These are phyloP conservation scores for Nemotelus nigrinus DNA, from an alignment of 2,888 invertebrate genomes.

Conservation along the genomic window DNA sequence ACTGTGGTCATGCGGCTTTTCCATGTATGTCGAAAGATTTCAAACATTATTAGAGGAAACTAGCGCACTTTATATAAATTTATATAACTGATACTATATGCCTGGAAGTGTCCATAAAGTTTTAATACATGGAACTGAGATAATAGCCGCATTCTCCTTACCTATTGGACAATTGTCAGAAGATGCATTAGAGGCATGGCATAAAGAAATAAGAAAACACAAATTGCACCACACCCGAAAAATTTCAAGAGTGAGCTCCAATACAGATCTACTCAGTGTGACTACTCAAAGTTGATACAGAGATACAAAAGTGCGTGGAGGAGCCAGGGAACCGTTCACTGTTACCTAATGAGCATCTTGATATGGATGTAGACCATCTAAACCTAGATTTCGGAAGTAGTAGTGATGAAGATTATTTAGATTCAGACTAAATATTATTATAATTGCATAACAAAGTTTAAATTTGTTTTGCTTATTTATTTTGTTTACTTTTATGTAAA, in stretches of 20 bases:
- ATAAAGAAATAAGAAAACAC: slow-evolving; percentile 17
- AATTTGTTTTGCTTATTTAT: not conserved
- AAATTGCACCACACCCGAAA: not conserved
- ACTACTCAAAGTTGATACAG: not conserved
- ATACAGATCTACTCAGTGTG: not conserved
- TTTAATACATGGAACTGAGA: slow-evolving; percentile 6
- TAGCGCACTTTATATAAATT: too few relatives aligned
- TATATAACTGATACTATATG: too few relatives aligned
- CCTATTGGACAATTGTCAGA: slow-evolving; percentile 17
- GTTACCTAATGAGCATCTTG: slow-evolving; percentile 4
- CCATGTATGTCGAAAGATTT: not conserved
- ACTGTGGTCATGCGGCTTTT: not conserved
- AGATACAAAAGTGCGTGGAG: not conserved
- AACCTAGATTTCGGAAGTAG: slow-evolving; percentile 3
- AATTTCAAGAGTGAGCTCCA: not conserved
- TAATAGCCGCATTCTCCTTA: slow-evolving; percentile 1
- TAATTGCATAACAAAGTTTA: not conserved
- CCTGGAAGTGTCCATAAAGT: slow-evolving; percentile 8
- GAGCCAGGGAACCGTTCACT: not conserved
- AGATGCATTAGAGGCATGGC: not conserved
- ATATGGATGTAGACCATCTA: slow-evolving; percentile 6
- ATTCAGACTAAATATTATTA: not conserved
- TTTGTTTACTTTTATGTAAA: not conserved
- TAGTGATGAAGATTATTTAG: not conserved
- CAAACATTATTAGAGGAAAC: too few relatives aligned